These are phyloP conservation scores for Sclerodermus sp. DNA, from an alignment of 2,888 invertebrate genomes.

Conservation along the genomic window DNA sequence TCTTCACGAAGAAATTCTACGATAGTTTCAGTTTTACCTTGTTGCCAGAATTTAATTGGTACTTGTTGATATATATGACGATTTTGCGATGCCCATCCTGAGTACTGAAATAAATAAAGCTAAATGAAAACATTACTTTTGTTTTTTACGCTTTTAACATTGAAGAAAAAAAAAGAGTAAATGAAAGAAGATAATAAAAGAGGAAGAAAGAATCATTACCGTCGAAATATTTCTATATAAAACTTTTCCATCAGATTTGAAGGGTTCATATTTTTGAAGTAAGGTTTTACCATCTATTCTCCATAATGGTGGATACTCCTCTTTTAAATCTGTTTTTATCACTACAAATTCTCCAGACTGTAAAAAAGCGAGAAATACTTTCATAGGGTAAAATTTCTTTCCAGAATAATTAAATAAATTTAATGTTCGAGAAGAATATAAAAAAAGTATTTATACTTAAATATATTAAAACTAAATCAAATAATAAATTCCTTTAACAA, in stretches of 20 bases:
- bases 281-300: slow-evolving; percentile 84
- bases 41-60: slow-evolving; percentile 74
- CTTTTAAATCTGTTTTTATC: slow-evolving; percentile 76
- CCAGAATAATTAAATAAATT: not conserved
- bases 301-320: slow-evolving; percentile 88
- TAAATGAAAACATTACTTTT: slow-evolving; percentile 1
- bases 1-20: slow-evolving; percentile 80
- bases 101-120: slow-evolving; percentile 66
- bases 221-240: slow-evolving; percentile 85
- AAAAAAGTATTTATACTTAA: no score
- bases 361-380: slow-evolving; percentile 40
- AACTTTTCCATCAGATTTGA: slow-evolving; percentile 78
- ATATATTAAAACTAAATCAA: slow-evolving; percentile 3
- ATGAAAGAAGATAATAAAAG: slow-evolving; percentile 2
- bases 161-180: no score
- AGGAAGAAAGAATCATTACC: slow-evolving; percentile 64
- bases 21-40: slow-evolving; percentile 75
- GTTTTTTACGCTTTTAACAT: slow-evolving; percentile 1
- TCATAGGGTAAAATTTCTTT: not conserved
- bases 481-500: not conserved
- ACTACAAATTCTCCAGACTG: slow-evolving; percentile 89
- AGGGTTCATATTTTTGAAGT: slow-evolving; percentile 81
- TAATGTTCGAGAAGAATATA: slow-evolving; percentile 3
- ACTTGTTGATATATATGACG: slow-evolving; percentile 80
- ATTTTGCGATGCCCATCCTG: slow-evolving; percentile 82